Conservation (phyloP, 2,113 vertebrate genomes). For the Genyomyrus donnyi region DNA sequence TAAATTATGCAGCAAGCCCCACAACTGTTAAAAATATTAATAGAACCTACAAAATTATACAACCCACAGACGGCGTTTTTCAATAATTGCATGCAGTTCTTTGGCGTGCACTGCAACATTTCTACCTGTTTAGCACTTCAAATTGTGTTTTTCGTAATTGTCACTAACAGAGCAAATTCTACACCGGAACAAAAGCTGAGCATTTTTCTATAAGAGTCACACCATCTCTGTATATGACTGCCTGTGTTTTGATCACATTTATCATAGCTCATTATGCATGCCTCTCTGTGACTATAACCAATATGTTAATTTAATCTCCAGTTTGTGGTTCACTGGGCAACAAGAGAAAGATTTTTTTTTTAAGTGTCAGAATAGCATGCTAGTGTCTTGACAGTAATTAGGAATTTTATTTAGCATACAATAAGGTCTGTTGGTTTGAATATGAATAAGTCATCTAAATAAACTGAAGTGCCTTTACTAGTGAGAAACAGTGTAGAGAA, state of each 20-base stretch:
- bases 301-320: slow-evolving; percentile 7
- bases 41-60: not conserved
- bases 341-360: not conserved
- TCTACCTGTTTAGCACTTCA: not conserved
- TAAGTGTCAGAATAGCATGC: not conserved
- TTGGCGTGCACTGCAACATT: not conserved
- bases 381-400: not conserved
- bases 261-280: not conserved
- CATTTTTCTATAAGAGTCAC: not conserved
- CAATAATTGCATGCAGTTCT: not conserved
- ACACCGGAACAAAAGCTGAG: not conserved
- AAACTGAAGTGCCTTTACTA: slow-evolving; percentile 5
- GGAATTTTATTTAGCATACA: not conserved
- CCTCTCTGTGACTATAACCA: not conserved
- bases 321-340: not conserved
- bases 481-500: not conserved
- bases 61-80: not conserved
- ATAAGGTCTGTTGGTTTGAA: not conserved
- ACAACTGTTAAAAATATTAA: not conserved
- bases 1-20: not conserved
- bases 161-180: not conserved
- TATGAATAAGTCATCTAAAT: not conserved
- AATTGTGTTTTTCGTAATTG: not conserved
- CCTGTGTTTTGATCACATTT: not conserved
- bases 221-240: not conserved